These are phyloP conservation scores for Monodelphis domestica DNA, from an alignment of 2,797 vertebrate species.

Conservation along the genomic window DNA sequence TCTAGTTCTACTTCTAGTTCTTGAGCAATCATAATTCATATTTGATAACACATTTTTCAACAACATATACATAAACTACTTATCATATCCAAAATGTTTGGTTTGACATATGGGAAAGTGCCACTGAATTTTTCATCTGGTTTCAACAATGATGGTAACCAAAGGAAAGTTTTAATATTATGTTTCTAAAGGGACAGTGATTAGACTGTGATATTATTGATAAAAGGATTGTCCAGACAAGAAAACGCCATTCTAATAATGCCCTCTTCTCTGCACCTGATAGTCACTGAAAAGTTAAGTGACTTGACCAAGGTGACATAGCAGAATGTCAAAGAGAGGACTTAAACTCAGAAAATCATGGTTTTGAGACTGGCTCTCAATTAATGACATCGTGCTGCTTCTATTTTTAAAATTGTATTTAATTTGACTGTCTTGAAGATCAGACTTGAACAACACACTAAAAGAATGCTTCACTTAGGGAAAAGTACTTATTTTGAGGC, in stretches of 20 bases:
- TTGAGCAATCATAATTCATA: constrained; percentile 30
- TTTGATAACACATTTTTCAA: constrained; percentile 33
- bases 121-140: constrained; percentile 37
- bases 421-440: constrained; percentile 4
- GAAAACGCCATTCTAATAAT: neutral
- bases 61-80: constrained; percentile 24
- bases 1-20: constrained; percentile 58
- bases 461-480: neutral
- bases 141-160: constrained; percentile 1
- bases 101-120: constrained; percentile 31
- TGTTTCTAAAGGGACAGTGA: neutral
- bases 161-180: neutral
- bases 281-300: neutral
- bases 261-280: neutral
- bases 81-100: constrained; percentile 26
- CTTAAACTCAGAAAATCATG: neutral
- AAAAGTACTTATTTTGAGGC: neutral
- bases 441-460: neutral
- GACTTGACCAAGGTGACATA: no score
- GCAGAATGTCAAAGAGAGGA: neutral
- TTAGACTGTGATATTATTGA: neutral
- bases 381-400: neutral
- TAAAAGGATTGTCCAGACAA: neutral
- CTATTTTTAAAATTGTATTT: constrained; percentile 5
- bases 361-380: neutral